Percentiles rank a stretch among this genome's conserved stretches.
Evolutionary conservation across 2,888 invertebrate genomes (phyloP).

Genomic region (Caenorhabditis becei): DNA sequence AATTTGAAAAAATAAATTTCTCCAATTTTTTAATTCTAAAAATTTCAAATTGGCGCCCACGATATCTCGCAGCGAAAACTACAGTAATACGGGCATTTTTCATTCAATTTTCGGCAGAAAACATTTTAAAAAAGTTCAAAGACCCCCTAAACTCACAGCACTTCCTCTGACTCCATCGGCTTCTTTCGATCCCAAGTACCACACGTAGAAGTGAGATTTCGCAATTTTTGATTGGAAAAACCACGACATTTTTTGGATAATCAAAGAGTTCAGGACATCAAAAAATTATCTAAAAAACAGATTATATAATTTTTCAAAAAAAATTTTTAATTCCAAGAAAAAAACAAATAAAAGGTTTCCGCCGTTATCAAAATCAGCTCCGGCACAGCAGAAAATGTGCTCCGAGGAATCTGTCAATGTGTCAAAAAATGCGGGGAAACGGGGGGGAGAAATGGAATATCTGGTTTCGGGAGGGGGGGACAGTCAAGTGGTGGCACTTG

Average conservation of each 20-base stretch:
- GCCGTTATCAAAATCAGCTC: neutral
- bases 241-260: slow-evolving; percentile 64
- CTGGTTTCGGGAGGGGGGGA: slow-evolving; percentile 13
- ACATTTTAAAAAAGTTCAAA: too few species aligned
- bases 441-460: slow-evolving; percentile 20
- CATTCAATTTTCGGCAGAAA: too few species aligned
- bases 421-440: slow-evolving; percentile 48
- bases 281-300: slow-evolving; percentile 8
- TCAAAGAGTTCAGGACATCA: slow-evolving; percentile 30
- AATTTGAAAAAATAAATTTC: too few species aligned
- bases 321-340: slow-evolving; percentile 5
- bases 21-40: too few species aligned
- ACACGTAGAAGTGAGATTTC: slow-evolving; percentile 84
- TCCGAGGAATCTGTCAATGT: slow-evolving; percentile 48
- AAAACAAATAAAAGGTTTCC: neutral
- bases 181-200: slow-evolving; percentile 94
- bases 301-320: slow-evolving; percentile 3
- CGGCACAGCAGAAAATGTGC: neutral
- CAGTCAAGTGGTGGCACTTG: slow-evolving; percentile 21
- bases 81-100: neutral
- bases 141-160: slow-evolving; percentile 78
- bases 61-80: neutral
- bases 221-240: slow-evolving; percentile 72
- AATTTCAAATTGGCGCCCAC: too few species aligned
- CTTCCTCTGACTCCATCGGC: slow-evolving; percentile 91